Conservation (phyloP, 1,140 invertebrate species). For the Drosophila nasuta region DNA sequence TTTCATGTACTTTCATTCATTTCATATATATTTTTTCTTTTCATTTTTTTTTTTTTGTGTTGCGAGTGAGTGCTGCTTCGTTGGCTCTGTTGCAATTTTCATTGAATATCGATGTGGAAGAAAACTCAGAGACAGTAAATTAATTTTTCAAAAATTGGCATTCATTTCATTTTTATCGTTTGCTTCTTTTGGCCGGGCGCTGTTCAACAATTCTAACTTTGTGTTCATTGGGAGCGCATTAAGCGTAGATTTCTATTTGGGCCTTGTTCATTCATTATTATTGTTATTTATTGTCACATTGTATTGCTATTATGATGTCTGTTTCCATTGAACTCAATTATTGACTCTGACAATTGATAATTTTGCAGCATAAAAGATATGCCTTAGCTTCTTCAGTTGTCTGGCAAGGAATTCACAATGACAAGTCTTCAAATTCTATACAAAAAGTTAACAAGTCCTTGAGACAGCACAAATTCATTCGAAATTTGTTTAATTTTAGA, state of each 20-base stretch:
- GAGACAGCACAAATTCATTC: neutral
- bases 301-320: conserved; percentile 34
- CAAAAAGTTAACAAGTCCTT: conserved; percentile 19
- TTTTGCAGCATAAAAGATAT: conserved; percentile 33
- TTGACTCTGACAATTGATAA: conserved; percentile 50
- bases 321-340: conserved; percentile 52
- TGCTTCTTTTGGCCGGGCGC: conserved; percentile 2
- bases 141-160: conserved; percentile 71
- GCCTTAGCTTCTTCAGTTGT: neutral
- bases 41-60: neutral
- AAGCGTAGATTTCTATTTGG: conserved; percentile 44
- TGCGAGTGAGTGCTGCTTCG: conserved; percentile 21
- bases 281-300: conserved; percentile 55
- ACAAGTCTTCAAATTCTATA: neutral
- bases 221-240: conserved; percentile 51
- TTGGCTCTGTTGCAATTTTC: conserved; percentile 57
- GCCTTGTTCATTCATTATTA: conserved; percentile 55
- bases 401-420: neutral
- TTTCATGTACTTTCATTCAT: conserved; percentile 23
- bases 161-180: conserved; percentile 62
- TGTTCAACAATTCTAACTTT: conserved; percentile 16
- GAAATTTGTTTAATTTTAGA: neutral
- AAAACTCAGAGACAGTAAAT: conserved; percentile 63
- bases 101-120: conserved; percentile 62
- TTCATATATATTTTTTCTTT: conserved; percentile 20